A percentile compares a stretch with the other conserved stretches of the same genome.
Evolutionary conservation across 92 coral and sea anemone species (phyloP).

Genomic region (Meandrina meandrites): DNA sequence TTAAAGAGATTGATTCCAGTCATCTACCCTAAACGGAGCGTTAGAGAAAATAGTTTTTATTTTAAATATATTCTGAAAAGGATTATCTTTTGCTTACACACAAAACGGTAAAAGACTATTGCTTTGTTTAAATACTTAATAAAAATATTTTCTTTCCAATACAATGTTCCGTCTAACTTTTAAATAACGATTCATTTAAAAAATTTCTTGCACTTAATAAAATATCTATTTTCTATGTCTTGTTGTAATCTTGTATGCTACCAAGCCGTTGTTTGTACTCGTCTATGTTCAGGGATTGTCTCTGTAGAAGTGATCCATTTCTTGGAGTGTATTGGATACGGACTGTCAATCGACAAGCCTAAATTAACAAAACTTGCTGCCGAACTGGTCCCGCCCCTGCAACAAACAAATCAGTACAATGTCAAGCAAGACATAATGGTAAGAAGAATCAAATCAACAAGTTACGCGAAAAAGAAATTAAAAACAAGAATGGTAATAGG

Average conservation of each 20-base stretch:
- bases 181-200: slow-evolving; percentile 11
- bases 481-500: background rate
- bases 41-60: background rate
- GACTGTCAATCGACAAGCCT: slow-evolving; percentile 88
- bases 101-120: background rate
- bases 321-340: slow-evolving; percentile 63
- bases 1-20: too few relatives aligned
- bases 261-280: slow-evolving; percentile 49
- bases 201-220: background rate
- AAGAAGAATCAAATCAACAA: background rate
- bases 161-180: background rate
- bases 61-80: background rate
- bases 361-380: slow-evolving; percentile 93
- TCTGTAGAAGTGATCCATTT: slow-evolving; percentile 20
- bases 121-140: background rate
- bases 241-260: background rate
- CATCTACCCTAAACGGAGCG: background rate
- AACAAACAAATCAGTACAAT: background rate
- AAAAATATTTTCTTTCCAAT: slow-evolving; percentile 10
- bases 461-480: background rate
- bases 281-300: slow-evolving; percentile 39
- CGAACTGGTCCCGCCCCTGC: slow-evolving; percentile 85
- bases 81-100: background rate
- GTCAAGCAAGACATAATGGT: background rate
- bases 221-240: background rate